phyloP scores from a whole-genome alignment of 2,797 vertebrate species.

The Spea hammondii region DNA sequence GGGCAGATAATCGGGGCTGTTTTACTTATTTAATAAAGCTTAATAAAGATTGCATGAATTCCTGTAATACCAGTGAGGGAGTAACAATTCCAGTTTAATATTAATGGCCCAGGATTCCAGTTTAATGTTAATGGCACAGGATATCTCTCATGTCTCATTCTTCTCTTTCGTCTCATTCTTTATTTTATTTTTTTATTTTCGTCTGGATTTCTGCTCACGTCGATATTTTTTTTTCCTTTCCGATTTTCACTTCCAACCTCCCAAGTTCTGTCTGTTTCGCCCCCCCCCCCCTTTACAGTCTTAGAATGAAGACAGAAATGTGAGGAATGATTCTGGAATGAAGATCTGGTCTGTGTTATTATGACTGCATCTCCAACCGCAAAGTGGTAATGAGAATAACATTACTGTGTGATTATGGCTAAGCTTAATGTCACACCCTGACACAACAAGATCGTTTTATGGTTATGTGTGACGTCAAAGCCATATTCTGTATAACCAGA shows the following conservation, averaged over 20 bases:
- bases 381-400: constrained; percentile 18
- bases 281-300: not conserved
- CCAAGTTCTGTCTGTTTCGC: not conserved
- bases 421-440: constrained; percentile 20
- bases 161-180: not conserved
- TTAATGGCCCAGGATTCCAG: not conserved
- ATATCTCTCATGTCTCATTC: not conserved
- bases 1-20: not conserved
- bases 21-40: not conserved
- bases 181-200: constrained; percentile 6
- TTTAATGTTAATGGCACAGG: not conserved
- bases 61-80: not conserved
- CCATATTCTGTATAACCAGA: not conserved
- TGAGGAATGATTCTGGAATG: constrained; percentile 11
- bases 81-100: not conserved
- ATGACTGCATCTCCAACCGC: constrained; percentile 2
- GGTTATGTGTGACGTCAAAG: constrained; percentile 26
- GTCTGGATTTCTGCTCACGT: not conserved
- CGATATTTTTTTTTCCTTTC: not conserved
- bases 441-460: constrained; percentile 13
- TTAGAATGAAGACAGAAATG: constrained; percentile 4
- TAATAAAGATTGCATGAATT: not conserved
- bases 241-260: not conserved
- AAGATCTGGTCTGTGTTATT: constrained; percentile 9
- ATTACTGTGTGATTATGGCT: constrained; percentile 29